Evolutionary conservation across 2,888 invertebrate genomes (phyloP), one percentile per base, ranked within the genome.

Genomic region (Chromoteleia sp.): DNA sequence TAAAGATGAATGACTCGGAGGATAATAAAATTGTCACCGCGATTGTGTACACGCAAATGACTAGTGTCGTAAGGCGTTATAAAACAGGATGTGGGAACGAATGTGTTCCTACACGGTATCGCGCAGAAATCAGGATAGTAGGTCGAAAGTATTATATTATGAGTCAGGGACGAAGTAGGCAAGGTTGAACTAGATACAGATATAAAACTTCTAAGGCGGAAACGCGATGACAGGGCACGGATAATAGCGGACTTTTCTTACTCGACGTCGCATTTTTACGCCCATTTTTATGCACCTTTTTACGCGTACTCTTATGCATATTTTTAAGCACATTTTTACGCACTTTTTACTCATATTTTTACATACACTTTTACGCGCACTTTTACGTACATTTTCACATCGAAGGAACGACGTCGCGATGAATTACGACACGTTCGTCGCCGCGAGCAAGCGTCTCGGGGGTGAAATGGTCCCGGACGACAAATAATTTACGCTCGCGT

Each of bases 71-170:
- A 21, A 71, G 36, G 41, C 36, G 45, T 41, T 50, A 14, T 33
- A 65, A 63, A 63, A 63, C 65, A 36, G 74, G 65, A 67, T 67
- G 67, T 67, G 58, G 33, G 36, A 33, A 61, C 33, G 14, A 41
- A 52, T 15, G n/a, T 19, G 29, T 48, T 29, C 30, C 15, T 59
- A 17, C 48, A 52, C 48, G 70, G 71, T 59, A 61, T 36, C 41
- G n/a, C 54, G 41, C 48, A 56, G 61, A 30, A 76, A 68, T 81
- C 43, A 45, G 81, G 48, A 61, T 48, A 73, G 19, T 73, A 68
- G 77, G 73, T 77, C 75, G 76, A 50, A 81, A 73, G 73, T 81
- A 73, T 75, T 63, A 73, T 77, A 68, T 77, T 68, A 77, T 77
- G 73, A 81, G 73, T 81, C 81, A 81, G 73, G 81, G 75, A 12